A percentile compares a stretch with the other conserved stretches of the same genome.
These are phyloP conservation scores for Muschampia plurimacula DNA, from an alignment of 2,888 invertebrate genomes.

Conservation along the genomic window DNA sequence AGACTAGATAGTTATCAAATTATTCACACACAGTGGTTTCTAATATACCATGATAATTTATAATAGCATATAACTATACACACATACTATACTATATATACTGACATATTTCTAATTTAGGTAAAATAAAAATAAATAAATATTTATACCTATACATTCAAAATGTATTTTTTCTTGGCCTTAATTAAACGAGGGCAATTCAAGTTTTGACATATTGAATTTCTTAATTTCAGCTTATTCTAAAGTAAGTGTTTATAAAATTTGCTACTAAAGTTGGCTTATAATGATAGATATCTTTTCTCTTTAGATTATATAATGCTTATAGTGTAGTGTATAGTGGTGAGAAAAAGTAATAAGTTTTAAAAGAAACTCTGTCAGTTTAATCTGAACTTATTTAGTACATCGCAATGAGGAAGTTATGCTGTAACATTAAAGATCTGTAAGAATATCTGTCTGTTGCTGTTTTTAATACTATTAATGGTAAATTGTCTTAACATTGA, in stretches of 20 bases:
- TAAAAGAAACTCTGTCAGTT: constrained; percentile 21
- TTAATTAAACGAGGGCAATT: no score
- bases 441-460: neutral
- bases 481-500: no score
- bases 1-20: neutral
- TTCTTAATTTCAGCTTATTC: neutral
- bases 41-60: no score
- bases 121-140: no score
- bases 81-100: no score
- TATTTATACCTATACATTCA: no score
- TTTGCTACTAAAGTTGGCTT: neutral
- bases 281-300: neutral
- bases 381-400: constrained; percentile 25
- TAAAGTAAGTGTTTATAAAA: no score
- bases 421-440: constrained; percentile 8
- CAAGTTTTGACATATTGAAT: neutral
- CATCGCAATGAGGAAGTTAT: constrained; percentile 30
- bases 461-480: no score
- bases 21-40: neutral
- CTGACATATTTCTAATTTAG: no score
- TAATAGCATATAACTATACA: neutral
- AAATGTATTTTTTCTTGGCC: no score
- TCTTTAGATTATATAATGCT: neutral
- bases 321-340: neutral
- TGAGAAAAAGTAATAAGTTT: constrained; percentile 28